Evolutionary conservation across 2,888 invertebrate genomes (phyloP).

Genomic region (Drosophila mimica): DNA sequence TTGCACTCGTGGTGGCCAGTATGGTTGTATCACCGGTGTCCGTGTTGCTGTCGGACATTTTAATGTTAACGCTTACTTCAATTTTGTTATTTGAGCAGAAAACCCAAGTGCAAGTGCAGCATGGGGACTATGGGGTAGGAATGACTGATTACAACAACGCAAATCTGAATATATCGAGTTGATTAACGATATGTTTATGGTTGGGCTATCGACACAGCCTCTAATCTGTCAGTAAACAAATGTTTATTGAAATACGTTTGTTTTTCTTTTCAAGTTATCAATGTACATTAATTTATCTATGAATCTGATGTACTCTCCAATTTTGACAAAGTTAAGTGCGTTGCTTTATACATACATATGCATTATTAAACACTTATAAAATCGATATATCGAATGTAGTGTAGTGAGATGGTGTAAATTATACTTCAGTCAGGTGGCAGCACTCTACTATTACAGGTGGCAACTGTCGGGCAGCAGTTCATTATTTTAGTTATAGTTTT

Average conservation of each 20-base stretch:
- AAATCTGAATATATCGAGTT: conserved; percentile 9
- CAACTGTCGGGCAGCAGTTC: conserved; percentile 26
- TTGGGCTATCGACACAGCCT: neutral
- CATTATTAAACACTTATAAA: neutral
- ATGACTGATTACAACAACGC: conserved; percentile 17
- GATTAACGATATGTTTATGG: conserved; percentile 3
- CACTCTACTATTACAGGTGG: conserved; percentile 34
- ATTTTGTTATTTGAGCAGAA: conserved; percentile 75
- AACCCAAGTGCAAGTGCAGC: conserved; percentile 39
- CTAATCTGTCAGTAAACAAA: neutral
- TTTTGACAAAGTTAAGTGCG: neutral
- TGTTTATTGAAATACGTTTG: neutral
- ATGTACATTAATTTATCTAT: neutral
- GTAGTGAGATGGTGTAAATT: neutral
- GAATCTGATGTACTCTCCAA: neutral
- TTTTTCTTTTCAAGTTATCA: neutral
- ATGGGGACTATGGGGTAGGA: conserved; percentile 19
- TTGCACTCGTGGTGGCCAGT: conserved; percentile 52
- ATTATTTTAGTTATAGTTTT: conserved; percentile 21
- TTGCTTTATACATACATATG: no score
- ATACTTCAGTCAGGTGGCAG: conserved; percentile 25
- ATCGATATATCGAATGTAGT: conserved; percentile 10
- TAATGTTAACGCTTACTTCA: conserved; percentile 82
- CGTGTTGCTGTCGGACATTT: conserved; percentile 82
- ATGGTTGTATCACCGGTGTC: conserved; percentile 84